These are phyloP conservation scores for Telmatochromis sp. DNA, from an alignment of 2,113 vertebrate species.

Conservation along the genomic window DNA sequence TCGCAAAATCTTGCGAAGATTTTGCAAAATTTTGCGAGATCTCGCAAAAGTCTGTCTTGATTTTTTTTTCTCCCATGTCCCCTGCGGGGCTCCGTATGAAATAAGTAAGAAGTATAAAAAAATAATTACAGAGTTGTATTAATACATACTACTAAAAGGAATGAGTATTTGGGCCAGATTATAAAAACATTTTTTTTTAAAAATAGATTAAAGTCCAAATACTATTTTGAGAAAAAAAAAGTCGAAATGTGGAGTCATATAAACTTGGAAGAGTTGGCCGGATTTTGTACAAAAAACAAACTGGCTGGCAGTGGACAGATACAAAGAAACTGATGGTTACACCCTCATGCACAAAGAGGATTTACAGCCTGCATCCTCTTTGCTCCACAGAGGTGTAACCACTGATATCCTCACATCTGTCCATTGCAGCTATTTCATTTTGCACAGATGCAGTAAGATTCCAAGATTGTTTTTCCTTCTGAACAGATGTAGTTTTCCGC, in stretches of 20 bases:
- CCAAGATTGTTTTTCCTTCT: not conserved
- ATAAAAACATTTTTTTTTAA: accelerated
- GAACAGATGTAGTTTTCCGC: not conserved
- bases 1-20: no score
- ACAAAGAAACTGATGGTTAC: not conserved
- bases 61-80: no score
- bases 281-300: not conserved
- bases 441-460: not conserved
- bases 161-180: not conserved
- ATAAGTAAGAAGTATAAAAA: not conserved
- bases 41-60: no score
- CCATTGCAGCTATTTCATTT: not conserved
- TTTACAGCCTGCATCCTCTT: not conserved
- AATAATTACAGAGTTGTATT: not conserved
- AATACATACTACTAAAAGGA: accelerated
- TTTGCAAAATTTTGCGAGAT: no score
- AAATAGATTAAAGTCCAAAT: not conserved
- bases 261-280: not conserved
- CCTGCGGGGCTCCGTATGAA: not conserved
- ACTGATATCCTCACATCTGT: not conserved
- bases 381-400: not conserved
- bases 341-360: not conserved
- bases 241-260: accelerated
- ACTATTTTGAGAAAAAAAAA: not conserved
- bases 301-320: not conserved